Evolutionary conservation across 2,888 invertebrate genomes (phyloP).

Genomic region (Sphecodes monilicornis): DNA sequence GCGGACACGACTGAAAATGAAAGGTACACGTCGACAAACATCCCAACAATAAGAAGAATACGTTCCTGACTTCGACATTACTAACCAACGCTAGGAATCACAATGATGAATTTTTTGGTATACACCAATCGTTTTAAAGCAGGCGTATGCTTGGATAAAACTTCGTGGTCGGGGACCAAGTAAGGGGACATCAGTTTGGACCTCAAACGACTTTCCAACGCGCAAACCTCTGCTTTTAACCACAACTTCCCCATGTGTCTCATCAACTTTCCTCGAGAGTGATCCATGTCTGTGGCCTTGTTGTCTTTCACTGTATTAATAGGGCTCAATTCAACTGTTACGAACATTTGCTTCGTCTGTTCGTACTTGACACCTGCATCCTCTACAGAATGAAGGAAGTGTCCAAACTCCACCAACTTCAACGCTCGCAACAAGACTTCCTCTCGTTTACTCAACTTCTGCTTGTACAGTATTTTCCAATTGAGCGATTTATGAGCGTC

Average conservation of each 20-base stretch:
- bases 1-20: slow-evolving; percentile 91
- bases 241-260: slow-evolving; percentile 95
- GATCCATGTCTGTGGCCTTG: slow-evolving; percentile 74
- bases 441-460: slow-evolving; percentile 87
- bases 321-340: slow-evolving; percentile 60
- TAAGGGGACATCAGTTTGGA: slow-evolving; percentile 90
- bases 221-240: slow-evolving; percentile 94
- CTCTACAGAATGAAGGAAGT: slow-evolving; percentile 87
- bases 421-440: slow-evolving; percentile 91
- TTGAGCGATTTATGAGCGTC: slow-evolving; percentile 89
- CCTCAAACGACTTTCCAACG: slow-evolving; percentile 91
- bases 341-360: slow-evolving; percentile 82
- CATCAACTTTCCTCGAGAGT: slow-evolving; percentile 87
- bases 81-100: slow-evolving; percentile 95
- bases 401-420: slow-evolving; percentile 93
- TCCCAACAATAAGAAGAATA: neutral
- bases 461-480: slow-evolving; percentile 88
- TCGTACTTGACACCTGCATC: slow-evolving; percentile 90
- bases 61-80: slow-evolving; percentile 49
- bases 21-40: neutral
- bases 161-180: slow-evolving; percentile 94
- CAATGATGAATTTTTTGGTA: slow-evolving; percentile 93
- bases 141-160: slow-evolving; percentile 91
- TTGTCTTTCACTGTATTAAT: slow-evolving; percentile 35
- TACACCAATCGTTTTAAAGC: slow-evolving; percentile 93